Evolutionary conservation across 2,113 vertebrate species (phyloP).

Genomic region (Dipodomys stephensi): DNA sequence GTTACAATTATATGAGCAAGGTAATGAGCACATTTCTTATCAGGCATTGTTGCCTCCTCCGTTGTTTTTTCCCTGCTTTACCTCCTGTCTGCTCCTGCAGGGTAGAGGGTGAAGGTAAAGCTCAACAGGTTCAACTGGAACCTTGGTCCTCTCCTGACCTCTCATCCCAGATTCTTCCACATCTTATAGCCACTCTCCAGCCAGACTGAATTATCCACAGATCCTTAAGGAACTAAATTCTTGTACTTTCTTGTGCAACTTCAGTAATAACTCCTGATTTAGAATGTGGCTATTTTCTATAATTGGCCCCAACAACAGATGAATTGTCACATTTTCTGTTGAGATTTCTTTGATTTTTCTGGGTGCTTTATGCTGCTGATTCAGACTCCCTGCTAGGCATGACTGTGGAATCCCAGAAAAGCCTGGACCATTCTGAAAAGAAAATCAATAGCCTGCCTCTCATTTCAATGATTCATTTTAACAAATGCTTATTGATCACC

Average conservation of each 20-base stretch:
- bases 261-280: no score
- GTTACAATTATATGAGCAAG: no score
- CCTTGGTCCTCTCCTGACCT: rapidly evolving
- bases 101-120: no score
- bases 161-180: no score
- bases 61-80: no score
- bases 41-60: no score
- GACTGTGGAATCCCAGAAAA: not conserved
- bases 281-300: not conserved
- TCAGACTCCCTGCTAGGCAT: not conserved
- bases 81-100: not conserved
- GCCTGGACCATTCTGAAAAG: not conserved
- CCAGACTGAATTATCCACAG: not conserved
- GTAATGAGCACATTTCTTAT: no score
- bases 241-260: not conserved
- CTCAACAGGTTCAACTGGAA: not conserved
- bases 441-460: not conserved
- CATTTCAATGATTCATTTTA: not conserved
- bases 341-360: not conserved
- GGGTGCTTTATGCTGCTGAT: not conserved
- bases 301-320: not conserved
- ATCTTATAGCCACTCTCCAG: not conserved
- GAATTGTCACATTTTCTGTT: not conserved
- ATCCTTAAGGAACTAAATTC: not conserved
- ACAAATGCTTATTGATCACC: not conserved